A percentile compares a stretch with the other conserved stretches of the same genome.
Conservation (phyloP, 2,113 vertebrate genomes). For the Planiliza haematocheilus region DNA sequence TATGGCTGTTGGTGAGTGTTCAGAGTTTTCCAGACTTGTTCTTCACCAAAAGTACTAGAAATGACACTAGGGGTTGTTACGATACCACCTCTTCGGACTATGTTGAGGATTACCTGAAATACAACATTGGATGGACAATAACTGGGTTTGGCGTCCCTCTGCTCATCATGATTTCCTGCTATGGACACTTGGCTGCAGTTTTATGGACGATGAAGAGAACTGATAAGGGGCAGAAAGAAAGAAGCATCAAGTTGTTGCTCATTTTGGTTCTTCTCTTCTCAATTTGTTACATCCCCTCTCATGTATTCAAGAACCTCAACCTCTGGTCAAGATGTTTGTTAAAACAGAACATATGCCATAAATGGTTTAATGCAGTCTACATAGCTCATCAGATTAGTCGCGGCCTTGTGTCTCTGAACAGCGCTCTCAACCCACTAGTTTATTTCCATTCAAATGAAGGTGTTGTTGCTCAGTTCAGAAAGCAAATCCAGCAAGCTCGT, state of each 20-base stretch:
- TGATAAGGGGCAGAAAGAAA: constrained; percentile 73
- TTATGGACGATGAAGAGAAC: constrained; percentile 68
- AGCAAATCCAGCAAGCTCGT: not conserved
- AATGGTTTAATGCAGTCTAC: constrained; percentile 75
- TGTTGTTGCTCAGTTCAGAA: constrained; percentile 42
- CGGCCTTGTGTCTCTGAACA: constrained; percentile 86
- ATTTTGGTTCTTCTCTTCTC: constrained; percentile 85
- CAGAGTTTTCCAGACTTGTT: constrained; percentile 81
- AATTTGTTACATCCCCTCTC: constrained; percentile 86
- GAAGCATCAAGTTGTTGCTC: constrained; percentile 79
- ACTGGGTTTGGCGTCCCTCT: constrained; percentile 83
- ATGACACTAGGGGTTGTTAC: constrained; percentile 9
- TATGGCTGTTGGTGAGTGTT: constrained; percentile 81
- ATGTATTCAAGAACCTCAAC: constrained; percentile 85
- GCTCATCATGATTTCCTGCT: constrained; percentile 83
- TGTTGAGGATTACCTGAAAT: constrained; percentile 72
- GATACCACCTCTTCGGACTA: constrained; percentile 60
- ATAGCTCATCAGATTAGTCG: constrained; percentile 82
- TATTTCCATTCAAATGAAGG: constrained; percentile 78
- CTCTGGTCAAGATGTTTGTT: constrained; percentile 75
- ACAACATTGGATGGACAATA: constrained; percentile 75
- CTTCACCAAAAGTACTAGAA: constrained; percentile 64
- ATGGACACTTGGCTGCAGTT: constrained; percentile 80
- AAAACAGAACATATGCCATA: constrained; percentile 36
- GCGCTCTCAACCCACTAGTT: constrained; percentile 86